Percentiles rank a stretch among this genome's conserved stretches.
Conservation (phyloP, 2,113 vertebrate species). For the Puma concolor region DNA sequence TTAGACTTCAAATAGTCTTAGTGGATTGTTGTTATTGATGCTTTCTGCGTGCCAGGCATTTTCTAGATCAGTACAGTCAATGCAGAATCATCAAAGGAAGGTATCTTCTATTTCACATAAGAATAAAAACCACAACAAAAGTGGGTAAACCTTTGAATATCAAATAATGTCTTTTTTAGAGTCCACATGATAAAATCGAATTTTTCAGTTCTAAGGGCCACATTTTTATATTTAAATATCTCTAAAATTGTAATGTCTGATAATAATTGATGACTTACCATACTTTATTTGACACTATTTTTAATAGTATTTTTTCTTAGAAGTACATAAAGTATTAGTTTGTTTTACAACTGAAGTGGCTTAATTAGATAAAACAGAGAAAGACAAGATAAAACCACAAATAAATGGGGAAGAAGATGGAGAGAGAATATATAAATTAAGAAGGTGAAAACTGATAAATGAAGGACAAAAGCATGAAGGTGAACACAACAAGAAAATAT, state of each 20-base stretch:
- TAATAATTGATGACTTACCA: not conserved
- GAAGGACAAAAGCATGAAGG: not conserved
- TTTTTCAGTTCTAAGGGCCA: not conserved
- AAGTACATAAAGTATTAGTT: not conserved
- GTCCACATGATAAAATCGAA: not conserved
- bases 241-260: not conserved
- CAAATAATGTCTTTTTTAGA: not conserved
- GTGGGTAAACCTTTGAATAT: not conserved
- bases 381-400: not conserved
- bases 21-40: not conserved
- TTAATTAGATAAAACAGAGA: not conserved
- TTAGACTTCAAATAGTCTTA: not conserved
- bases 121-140: not conserved
- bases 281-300: not conserved
- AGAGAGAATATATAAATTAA: not conserved
- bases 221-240: not conserved
- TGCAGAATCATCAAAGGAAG: not conserved
- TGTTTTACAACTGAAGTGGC: not conserved
- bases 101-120: not conserved
- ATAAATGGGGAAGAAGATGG: not conserved
- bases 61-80: not conserved
- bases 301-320: not conserved
- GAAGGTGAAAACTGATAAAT: slow-evolving; percentile 8
- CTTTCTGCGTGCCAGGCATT: not conserved
- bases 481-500: slow-evolving; percentile 7